Evolutionary conservation across 2,888 invertebrate genomes (phyloP).

Genomic region (Steromphala cineraria): DNA sequence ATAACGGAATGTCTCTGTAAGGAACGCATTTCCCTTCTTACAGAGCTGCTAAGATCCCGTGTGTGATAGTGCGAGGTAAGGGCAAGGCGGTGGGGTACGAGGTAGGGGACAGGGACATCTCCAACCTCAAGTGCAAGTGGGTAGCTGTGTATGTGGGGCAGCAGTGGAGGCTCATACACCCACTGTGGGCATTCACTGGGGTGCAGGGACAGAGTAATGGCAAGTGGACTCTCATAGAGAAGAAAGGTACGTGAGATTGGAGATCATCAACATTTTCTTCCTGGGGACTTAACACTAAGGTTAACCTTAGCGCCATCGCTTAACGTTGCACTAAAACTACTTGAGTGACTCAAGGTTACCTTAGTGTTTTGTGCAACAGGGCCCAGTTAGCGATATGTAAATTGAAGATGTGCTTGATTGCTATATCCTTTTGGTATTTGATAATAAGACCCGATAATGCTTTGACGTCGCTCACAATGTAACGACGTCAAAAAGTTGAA

Average conservation of each 20-base stretch:
- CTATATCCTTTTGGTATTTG: too few relatives aligned
- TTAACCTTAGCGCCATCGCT: too few relatives aligned
- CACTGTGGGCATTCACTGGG: constrained; percentile 48
- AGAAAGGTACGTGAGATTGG: constrained; percentile 16
- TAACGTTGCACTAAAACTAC: too few relatives aligned
- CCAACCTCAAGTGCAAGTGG: constrained; percentile 45
- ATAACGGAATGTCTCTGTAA: too few relatives aligned
- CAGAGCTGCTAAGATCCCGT: constrained; percentile 43
- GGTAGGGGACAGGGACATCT: constrained; percentile 38
- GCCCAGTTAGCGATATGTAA: too few relatives aligned
- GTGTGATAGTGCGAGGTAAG: constrained; percentile 43
- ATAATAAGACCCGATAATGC: too few relatives aligned
- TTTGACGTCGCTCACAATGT: too few relatives aligned
- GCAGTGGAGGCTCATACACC: constrained; percentile 50
- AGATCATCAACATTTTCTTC: neutral
- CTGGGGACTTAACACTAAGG: too few relatives aligned
- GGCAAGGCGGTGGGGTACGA: constrained; percentile 49
- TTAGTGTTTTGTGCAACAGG: too few relatives aligned
- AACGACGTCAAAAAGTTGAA: too few relatives aligned
- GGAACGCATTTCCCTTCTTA: neutral
- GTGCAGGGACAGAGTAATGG: constrained; percentile 26
- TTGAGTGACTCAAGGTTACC: too few relatives aligned
- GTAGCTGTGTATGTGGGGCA: constrained; percentile 44
- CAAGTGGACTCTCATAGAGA: constrained; percentile 38
- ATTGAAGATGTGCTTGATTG: too few relatives aligned